Evolutionary conservation across 2,888 invertebrate genomes (phyloP).

Genomic region (Dorcus parallelipipedus): DNA sequence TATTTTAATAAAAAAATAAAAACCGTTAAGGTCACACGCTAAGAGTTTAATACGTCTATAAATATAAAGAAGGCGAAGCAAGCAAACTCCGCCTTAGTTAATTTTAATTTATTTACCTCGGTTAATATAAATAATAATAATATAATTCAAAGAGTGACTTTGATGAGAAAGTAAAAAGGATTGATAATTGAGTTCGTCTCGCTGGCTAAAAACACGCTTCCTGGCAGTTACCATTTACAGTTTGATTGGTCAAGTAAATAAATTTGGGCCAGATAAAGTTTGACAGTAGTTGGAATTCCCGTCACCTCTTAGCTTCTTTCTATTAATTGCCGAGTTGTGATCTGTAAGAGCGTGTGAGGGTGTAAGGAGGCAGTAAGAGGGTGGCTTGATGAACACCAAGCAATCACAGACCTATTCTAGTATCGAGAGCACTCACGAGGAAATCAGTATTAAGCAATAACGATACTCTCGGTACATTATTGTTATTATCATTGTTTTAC

Average conservation of each 20-base stretch:
- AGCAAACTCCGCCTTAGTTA: no score
- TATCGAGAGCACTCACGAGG: conserved; percentile 44
- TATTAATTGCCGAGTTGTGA: conserved; percentile 49
- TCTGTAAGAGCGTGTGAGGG: conserved; percentile 40
- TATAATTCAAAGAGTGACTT: no score
- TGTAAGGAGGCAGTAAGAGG: conserved; percentile 31
- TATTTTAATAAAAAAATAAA: no score
- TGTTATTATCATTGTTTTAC: neutral
- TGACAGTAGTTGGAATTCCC: conserved; percentile 44
- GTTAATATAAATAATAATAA: no score
- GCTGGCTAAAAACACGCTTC: no score
- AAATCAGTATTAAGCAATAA: conserved; percentile 40
- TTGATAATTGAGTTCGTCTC: no score
- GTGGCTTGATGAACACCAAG: conserved; percentile 47
- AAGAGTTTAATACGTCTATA: no score
- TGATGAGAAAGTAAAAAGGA: no score
- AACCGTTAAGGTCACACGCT: no score
- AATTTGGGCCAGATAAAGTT: conserved; percentile 17
- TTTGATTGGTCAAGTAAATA: conserved; percentile 18
- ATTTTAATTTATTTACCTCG: no score
- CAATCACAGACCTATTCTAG: conserved; percentile 49
- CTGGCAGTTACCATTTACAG: no score
- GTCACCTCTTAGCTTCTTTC: conserved; percentile 46
- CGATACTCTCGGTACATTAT: neutral
- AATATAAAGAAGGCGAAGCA: no score